Evolutionary conservation across 1,140 invertebrate species (phyloP).

Genomic region (Drosophila subpulchrella): DNA sequence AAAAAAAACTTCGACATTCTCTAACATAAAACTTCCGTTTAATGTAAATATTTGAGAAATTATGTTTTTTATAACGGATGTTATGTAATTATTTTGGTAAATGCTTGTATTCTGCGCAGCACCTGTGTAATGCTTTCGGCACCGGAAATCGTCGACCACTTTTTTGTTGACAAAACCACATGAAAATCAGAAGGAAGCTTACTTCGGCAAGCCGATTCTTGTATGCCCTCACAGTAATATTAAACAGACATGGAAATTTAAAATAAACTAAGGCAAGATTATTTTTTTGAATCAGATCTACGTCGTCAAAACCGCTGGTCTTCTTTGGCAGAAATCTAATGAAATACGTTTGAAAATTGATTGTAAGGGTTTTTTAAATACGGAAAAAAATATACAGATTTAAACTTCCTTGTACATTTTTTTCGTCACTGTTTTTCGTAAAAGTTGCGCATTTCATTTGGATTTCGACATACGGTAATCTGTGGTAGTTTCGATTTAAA

Average conservation of each 20-base stretch:
- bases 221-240: background rate
- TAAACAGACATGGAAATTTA: too few species aligned
- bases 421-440: too few species aligned
- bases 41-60: background rate
- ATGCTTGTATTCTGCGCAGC: background rate
- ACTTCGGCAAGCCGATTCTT: background rate
- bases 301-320: too few species aligned
- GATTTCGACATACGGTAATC: background rate
- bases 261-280: too few species aligned
- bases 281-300: too few species aligned
- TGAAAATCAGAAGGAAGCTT: slow-evolving; percentile 9
- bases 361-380: too few species aligned
- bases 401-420: too few species aligned
- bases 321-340: too few species aligned
- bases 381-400: too few species aligned
- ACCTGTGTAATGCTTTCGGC: slow-evolving; percentile 48
- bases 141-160: slow-evolving; percentile 55
- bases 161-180: slow-evolving; percentile 38
- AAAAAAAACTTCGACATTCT: too few species aligned
- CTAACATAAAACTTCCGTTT: too few species aligned
- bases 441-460: slow-evolving; percentile 12
- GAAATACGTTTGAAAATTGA: too few species aligned
- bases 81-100: slow-evolving; percentile 9
- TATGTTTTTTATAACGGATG: slow-evolving; percentile 3
- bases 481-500: background rate